A percentile compares a stretch with the other conserved stretches of the same genome.
phyloP scores from a whole-genome alignment of 2,888 invertebrate genomes.

The Dioctria linearis region DNA sequence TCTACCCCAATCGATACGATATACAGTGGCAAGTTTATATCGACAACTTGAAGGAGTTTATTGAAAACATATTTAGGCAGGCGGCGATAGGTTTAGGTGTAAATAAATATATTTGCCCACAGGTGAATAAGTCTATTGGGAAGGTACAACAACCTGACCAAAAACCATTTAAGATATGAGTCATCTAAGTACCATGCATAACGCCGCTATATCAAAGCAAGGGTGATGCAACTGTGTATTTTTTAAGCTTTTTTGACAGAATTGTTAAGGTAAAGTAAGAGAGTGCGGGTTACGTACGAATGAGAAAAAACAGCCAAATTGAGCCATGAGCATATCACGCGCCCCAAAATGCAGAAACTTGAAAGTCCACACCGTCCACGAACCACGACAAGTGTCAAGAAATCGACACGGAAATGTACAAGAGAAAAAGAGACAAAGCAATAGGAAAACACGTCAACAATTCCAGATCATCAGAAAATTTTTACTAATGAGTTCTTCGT shows the following conservation, averaged over 20 bases:
- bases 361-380: neutral
- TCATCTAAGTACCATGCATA: slow-evolving; percentile 8
- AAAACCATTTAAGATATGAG: slow-evolving; percentile 15
- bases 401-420: neutral
- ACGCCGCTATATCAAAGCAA: neutral
- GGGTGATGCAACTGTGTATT: slow-evolving; percentile 13
- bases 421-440: slow-evolving; percentile 19
- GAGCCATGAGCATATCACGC: slow-evolving; percentile 29
- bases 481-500: neutral
- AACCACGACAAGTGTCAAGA: slow-evolving; percentile 14
- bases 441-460: slow-evolving; percentile 53
- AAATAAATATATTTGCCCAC: no score
- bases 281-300: neutral
- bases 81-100: no score
- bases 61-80: no score
- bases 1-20: no score
- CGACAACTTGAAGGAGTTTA: no score
- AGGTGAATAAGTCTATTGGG: no score
- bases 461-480: slow-evolving; percentile 51
- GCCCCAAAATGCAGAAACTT: neutral
- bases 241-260: slow-evolving; percentile 20
- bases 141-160: neutral
- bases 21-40: no score
- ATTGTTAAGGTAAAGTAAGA: neutral
- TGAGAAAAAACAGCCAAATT: neutral